Conservation (phyloP, 2,113 vertebrate genomes). For the Rallus limicola region DNA sequence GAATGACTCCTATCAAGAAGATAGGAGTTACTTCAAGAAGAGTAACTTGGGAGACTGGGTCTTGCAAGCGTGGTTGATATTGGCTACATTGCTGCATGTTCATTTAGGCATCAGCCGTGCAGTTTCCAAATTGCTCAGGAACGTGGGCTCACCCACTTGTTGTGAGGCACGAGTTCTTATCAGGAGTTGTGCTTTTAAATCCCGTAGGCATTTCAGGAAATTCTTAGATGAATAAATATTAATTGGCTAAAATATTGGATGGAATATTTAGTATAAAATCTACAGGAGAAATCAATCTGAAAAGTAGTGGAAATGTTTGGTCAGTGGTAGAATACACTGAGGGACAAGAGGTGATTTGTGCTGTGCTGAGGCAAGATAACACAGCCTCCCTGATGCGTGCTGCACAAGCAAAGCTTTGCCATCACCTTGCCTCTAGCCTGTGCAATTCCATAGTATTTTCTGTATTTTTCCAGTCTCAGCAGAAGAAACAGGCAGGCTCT, state of each 20-base stretch:
- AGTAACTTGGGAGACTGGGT: neutral
- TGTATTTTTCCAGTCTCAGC: neutral
- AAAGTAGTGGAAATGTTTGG: neutral
- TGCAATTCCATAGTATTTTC: neutral
- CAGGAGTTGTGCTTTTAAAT: neutral
- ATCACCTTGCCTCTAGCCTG: neutral
- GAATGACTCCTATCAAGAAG: no score
- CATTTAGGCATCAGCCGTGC: neutral
- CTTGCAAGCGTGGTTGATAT: neutral
- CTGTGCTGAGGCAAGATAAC: neutral
- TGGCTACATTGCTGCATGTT: rapidly evolving
- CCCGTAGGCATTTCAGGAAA: neutral
- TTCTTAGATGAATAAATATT: neutral
- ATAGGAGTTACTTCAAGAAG: neutral
- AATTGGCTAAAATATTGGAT: neutral
- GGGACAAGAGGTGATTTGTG: neutral
- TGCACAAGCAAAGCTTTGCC: neutral
- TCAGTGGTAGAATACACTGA: neutral
- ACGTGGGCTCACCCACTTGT: neutral
- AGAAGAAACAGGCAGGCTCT: neutral
- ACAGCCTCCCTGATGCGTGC: neutral
- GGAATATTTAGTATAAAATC: neutral
- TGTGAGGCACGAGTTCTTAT: neutral
- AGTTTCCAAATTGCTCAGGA: neutral
- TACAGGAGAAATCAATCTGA: neutral